Evolutionary conservation across 2,797 vertebrate species (phyloP).

Genomic region (Smutsia temminckii): DNA sequence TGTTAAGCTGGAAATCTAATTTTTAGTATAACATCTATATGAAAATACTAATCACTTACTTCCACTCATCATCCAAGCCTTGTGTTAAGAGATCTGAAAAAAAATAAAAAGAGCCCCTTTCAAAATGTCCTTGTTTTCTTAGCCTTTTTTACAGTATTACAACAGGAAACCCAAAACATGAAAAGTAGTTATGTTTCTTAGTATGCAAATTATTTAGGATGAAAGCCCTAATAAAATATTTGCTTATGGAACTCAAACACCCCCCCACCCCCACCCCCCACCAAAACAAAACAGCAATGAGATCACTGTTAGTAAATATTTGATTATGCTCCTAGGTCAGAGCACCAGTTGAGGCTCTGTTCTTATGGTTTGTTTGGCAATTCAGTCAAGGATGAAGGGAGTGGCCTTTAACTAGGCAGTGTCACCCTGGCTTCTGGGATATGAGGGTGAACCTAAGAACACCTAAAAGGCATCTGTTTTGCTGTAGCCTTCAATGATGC

Average conservation of each 20-base stretch:
- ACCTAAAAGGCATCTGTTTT: background rate
- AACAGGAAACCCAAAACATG: background rate
- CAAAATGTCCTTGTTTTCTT: constrained; percentile 31
- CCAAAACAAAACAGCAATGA: background rate
- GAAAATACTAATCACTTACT: constrained; percentile 61
- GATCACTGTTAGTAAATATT: background rate
- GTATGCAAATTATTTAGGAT: background rate
- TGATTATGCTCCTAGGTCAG: background rate
- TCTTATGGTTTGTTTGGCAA: background rate
- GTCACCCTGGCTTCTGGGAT: background rate
- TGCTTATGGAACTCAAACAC: background rate
- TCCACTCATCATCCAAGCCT: constrained; percentile 59
- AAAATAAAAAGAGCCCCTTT: background rate
- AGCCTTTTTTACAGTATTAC: background rate
- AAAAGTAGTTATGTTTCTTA: background rate
- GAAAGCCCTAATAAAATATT: constrained; percentile 8
- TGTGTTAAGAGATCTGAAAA: constrained; percentile 57
- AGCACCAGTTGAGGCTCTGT: background rate
- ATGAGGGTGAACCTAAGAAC: background rate
- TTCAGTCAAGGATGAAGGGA: background rate
- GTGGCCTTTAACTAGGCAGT: background rate
- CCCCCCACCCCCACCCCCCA: background rate
- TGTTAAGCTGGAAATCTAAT: background rate
- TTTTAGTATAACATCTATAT: background rate
- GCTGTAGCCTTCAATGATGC: background rate